Conservation (phyloP, 2,888 invertebrate species). For the Dioctria linearis region DNA sequence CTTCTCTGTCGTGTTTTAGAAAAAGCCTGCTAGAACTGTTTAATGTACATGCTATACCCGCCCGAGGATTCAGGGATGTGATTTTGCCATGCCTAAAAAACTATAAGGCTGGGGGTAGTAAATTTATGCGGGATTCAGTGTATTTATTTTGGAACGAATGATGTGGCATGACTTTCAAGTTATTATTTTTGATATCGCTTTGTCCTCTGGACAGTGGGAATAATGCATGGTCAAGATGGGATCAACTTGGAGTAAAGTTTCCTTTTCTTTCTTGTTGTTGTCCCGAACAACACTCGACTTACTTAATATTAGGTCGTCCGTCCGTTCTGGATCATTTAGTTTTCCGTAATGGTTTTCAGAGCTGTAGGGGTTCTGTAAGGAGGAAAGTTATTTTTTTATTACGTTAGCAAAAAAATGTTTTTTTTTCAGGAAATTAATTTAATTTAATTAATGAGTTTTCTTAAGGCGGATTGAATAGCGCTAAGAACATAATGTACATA, state of each 20-base stretch:
- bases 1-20: background rate
- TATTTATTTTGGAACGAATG: slow-evolving; percentile 51
- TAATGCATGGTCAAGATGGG: slow-evolving; percentile 40
- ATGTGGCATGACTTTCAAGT: slow-evolving; percentile 50
- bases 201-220: slow-evolving; percentile 29
- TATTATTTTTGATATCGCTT: slow-evolving; percentile 51
- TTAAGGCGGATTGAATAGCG: too few species aligned
- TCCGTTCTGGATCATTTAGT: slow-evolving; percentile 50
- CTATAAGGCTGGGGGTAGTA: slow-evolving; percentile 17
- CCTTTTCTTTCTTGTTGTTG: slow-evolving; percentile 24
- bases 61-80: background rate
- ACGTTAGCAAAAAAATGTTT: too few species aligned
- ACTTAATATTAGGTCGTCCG: slow-evolving; percentile 17
- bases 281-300: slow-evolving; percentile 31
- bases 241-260: slow-evolving; percentile 18
- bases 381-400: too few species aligned
- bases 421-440: too few species aligned
- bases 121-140: slow-evolving; percentile 46
- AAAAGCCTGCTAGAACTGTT: slow-evolving; percentile 14
- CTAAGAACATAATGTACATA: too few species aligned
- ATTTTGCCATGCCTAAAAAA: slow-evolving; percentile 25
- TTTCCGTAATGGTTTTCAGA: background rate
- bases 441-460: too few species aligned
- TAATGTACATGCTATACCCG: too few species aligned
- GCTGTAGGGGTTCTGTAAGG: too few species aligned